A percentile compares a stretch with the other conserved stretches of the same genome.
phyloP scores from a whole-genome alignment of 2,113 vertebrate genomes.

The Paracanthobrama guichenoti region DNA sequence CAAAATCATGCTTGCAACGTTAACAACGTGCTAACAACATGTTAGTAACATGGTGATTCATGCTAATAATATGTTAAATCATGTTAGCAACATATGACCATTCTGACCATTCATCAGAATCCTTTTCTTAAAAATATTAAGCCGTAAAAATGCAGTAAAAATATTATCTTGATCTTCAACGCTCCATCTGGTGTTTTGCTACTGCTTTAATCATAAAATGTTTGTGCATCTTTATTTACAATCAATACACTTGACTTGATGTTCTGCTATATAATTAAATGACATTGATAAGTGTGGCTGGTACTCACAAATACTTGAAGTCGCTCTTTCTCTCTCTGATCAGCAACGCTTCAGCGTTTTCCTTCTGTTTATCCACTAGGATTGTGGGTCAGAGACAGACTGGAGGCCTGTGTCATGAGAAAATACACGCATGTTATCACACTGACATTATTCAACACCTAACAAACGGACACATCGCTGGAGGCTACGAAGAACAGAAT shows the following conservation, averaged over 20 bases:
- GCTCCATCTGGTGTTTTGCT: background rate
- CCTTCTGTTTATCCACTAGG: background rate
- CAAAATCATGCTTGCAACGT: too few relatives aligned
- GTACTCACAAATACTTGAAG: background rate
- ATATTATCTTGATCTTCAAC: background rate
- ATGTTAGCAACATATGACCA: too few relatives aligned
- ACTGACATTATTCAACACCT: background rate
- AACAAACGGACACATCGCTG: background rate
- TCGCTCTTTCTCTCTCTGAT: background rate
- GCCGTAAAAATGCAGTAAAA: too few relatives aligned
- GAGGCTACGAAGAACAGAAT: constrained; percentile 23
- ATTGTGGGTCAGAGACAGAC: constrained; percentile 9
- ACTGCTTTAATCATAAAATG: too few relatives aligned
- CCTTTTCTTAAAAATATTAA: too few relatives aligned
- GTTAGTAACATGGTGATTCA: too few relatives aligned
- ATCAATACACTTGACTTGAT: background rate
- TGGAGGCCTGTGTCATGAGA: constrained; percentile 6
- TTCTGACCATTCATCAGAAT: too few relatives aligned
- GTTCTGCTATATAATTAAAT: background rate
- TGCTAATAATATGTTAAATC: too few relatives aligned
- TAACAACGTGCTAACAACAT: too few relatives aligned
- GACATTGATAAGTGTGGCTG: background rate
- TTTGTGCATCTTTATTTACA: background rate
- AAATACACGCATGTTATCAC: background rate
- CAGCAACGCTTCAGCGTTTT: background rate